Evolutionary conservation across 2,113 vertebrate species (phyloP), one percentile per base, ranked within the genome.

Genomic region (Laterallus jamaicensis): DNA sequence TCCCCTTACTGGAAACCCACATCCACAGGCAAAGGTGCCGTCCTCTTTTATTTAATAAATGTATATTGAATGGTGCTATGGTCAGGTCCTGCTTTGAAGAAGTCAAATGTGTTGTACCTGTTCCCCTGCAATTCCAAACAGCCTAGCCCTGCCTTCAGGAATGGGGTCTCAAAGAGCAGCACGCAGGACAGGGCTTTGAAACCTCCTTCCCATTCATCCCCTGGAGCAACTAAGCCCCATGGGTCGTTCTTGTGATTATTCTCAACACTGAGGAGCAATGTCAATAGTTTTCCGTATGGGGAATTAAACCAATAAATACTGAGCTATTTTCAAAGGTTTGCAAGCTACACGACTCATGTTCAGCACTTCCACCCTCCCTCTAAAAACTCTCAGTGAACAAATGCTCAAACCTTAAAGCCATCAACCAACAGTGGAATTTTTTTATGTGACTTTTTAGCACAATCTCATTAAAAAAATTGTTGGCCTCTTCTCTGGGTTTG

Each of bases 161-260:
- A 29, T 31, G 31, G 31, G 21, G 15, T 66, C 63, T 63, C 78
- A 60, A 42, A 71, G 9, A 78, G 20, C 49, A 79, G 31, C 55
- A 69, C 10, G 20, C 0, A 3, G n/a, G 24, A 5, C 9, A 17
- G 42, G 39, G 21, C 24, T 11, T 64, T 80, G 39, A 69, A 84
- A 54, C 15, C 32, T 80, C 40, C 35, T 69, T 63, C 32, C 60
- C 28, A 39, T n/a, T 12, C 19, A 6, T 47, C 10, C 8, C 3
- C 4, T 14, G 10, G 32, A 24, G 50, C 37, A 32, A 11, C 0
- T 10, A 69, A 29, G 25, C 11, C 25, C 31, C 0, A 0, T 77
- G 35, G 44, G 39, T n/a, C 2, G 0, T 39, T 77, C 44, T 15
- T 77, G 59, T 39, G 40, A 32, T 52, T 66, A 26, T 68, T 91